Conservation (phyloP, 2,888 invertebrate genomes). For the Scaptomyza reducta region DNA sequence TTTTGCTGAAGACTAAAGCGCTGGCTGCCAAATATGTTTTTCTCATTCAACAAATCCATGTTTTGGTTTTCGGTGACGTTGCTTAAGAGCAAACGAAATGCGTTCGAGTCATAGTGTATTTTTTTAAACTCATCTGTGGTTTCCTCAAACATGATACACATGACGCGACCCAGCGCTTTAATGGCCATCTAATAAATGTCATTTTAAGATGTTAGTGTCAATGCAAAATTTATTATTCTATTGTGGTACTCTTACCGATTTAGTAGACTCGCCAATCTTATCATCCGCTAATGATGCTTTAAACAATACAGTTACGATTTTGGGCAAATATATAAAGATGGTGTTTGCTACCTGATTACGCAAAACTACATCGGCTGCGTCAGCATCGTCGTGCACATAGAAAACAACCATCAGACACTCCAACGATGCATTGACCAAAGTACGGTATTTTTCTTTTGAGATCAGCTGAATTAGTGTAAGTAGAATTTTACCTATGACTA, state of each 20-base stretch:
- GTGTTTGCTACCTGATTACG: slow-evolving; percentile 86
- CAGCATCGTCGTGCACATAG: slow-evolving; percentile 86
- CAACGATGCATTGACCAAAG: slow-evolving; percentile 87
- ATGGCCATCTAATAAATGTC: slow-evolving; percentile 67
- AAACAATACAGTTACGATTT: slow-evolving; percentile 85
- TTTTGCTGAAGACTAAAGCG: slow-evolving; percentile 54
- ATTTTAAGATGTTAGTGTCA: not conserved
- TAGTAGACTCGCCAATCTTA: slow-evolving; percentile 86
- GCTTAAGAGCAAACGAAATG: slow-evolving; percentile 30
- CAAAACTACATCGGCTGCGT: slow-evolving; percentile 85
- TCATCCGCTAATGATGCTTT: slow-evolving; percentile 85
- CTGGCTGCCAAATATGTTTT: slow-evolving; percentile 59
- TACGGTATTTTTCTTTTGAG: slow-evolving; percentile 87
- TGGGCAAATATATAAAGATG: slow-evolving; percentile 87
- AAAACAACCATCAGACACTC: slow-evolving; percentile 88
- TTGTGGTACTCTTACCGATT: slow-evolving; percentile 84
- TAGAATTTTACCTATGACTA: slow-evolving; percentile 88
- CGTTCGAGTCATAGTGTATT: slow-evolving; percentile 55
- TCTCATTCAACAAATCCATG: slow-evolving; percentile 35
- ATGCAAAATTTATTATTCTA: not conserved
- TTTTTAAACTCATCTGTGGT: slow-evolving; percentile 71
- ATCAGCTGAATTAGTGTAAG: slow-evolving; percentile 88
- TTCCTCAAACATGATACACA: slow-evolving; percentile 82
- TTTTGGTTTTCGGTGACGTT: not conserved
- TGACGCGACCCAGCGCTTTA: slow-evolving; percentile 78